These are phyloP conservation scores for Acrobasis suavella DNA, from an alignment of 2,888 invertebrate genomes.

Conservation along the genomic window DNA sequence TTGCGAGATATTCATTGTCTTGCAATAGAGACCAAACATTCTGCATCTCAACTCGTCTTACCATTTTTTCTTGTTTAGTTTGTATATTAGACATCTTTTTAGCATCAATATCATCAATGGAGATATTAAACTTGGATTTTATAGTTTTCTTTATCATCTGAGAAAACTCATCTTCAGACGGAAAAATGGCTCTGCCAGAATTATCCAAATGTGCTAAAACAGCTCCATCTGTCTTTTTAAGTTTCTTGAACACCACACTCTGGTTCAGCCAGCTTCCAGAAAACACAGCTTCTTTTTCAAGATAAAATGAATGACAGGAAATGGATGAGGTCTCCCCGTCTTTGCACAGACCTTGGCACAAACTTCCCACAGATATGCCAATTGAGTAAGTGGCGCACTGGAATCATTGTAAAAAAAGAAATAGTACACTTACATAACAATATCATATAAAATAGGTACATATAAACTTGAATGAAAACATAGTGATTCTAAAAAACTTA, in stretches of 20 bases:
- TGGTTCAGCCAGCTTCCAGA: slow-evolving; percentile 82
- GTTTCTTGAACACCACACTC: slow-evolving; percentile 83
- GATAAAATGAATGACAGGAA: slow-evolving; percentile 83
- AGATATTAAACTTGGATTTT: slow-evolving; percentile 78
- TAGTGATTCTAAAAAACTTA: too few species aligned
- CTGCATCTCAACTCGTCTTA: slow-evolving; percentile 78
- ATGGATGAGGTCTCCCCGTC: slow-evolving; percentile 77
- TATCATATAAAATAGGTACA: too few species aligned
- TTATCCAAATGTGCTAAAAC: slow-evolving; percentile 63
- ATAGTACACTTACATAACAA: slow-evolving; percentile 1
- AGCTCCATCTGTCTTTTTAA: slow-evolving; percentile 59
- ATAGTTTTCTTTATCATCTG: slow-evolving; percentile 76
- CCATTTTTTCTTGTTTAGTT: slow-evolving; percentile 58
- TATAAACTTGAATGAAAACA: too few species aligned
- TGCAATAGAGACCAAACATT: slow-evolving; percentile 85
- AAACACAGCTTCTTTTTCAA: slow-evolving; percentile 84
- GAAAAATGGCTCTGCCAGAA: slow-evolving; percentile 61
- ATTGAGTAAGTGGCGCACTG: slow-evolving; percentile 82
- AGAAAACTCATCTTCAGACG: slow-evolving; percentile 77
- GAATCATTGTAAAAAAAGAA: slow-evolving; percentile 42
- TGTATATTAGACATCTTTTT: slow-evolving; percentile 69
- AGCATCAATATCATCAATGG: slow-evolving; percentile 71
- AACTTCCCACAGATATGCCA: slow-evolving; percentile 81
- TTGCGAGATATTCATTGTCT: slow-evolving; percentile 86
- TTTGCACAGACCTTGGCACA: slow-evolving; percentile 84